Percentiles rank a stretch among this genome's conserved stretches.
phyloP scores from a whole-genome alignment of 2,888 invertebrate species.

The Cheilosia vulpina region DNA sequence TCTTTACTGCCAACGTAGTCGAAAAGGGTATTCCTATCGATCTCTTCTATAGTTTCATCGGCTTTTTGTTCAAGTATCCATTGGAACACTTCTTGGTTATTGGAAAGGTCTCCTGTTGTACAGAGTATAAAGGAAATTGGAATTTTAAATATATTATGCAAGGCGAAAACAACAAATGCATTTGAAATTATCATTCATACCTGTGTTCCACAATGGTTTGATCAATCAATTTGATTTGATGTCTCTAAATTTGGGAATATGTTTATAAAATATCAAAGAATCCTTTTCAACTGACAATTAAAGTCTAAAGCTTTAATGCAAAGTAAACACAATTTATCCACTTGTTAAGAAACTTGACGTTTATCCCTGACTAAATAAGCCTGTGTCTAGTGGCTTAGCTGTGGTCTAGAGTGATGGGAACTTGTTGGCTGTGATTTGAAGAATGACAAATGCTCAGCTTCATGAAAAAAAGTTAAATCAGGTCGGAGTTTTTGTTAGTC shows the following conservation, averaged over 20 bases:
- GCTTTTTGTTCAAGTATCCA: conserved; percentile 97
- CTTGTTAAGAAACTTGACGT: too few relatives aligned
- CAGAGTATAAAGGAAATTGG: conserved; percentile 10
- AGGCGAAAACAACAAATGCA: background rate
- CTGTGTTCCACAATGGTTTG: conserved; percentile 81
- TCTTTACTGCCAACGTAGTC: conserved; percentile 95
- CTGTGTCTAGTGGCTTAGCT: too few relatives aligned
- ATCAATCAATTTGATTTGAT: conserved; percentile 77
- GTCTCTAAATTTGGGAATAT: background rate
- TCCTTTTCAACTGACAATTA: background rate
- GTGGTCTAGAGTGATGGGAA: too few relatives aligned
- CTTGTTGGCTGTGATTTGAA: too few relatives aligned
- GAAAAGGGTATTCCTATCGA: conserved; percentile 91
- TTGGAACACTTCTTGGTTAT: conserved; percentile 92
- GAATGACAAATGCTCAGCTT: too few relatives aligned
- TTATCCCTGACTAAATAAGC: too few relatives aligned
- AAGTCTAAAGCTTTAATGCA: background rate
- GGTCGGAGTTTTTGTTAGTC: too few relatives aligned
- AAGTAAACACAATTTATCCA: background rate
- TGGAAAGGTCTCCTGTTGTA: conserved; percentile 87
- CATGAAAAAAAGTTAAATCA: too few relatives aligned
- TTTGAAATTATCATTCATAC: conserved; percentile 77
- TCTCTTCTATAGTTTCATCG: conserved; percentile 95
- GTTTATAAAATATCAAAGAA: background rate
- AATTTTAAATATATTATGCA: background rate